phyloP scores from a whole-genome alignment of 2,797 vertebrate species.

The Silurus aristotelis region DNA sequence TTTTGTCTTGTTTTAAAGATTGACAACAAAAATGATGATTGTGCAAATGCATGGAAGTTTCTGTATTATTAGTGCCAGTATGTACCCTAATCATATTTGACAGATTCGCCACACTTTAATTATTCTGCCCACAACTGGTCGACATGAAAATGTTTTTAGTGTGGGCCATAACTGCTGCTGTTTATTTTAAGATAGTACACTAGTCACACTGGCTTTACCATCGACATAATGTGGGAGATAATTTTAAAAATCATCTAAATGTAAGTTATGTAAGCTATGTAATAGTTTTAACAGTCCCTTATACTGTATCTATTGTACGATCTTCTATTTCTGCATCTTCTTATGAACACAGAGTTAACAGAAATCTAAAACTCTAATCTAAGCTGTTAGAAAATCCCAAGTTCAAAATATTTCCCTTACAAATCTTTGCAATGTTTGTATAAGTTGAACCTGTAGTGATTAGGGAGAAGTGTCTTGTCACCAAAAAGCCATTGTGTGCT shows the following conservation, averaged over 20 bases:
- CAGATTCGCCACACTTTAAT: not conserved
- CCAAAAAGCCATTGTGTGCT: not conserved
- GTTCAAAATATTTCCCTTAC: not conserved
- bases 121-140: not conserved
- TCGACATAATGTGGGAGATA: not conserved
- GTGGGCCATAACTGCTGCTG: not conserved
- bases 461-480: not conserved
- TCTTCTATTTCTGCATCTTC: not conserved
- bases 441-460: not conserved
- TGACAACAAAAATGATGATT: not conserved
- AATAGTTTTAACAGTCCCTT: not conserved
- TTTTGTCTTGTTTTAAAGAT: not conserved
- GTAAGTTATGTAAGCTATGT: not conserved
- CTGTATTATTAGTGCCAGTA: not conserved
- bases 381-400: not conserved
- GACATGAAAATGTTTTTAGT: not conserved
- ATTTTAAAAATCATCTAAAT: not conserved
- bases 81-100: not conserved
- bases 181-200: not conserved
- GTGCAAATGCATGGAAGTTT: not conserved
- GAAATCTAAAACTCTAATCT: not conserved
- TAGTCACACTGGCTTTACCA: not conserved
- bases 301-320: no score
- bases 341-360: not conserved
- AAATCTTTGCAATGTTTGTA: not conserved